phyloP scores from a whole-genome alignment of 2,888 invertebrate species.

The Philaethria dido region DNA sequence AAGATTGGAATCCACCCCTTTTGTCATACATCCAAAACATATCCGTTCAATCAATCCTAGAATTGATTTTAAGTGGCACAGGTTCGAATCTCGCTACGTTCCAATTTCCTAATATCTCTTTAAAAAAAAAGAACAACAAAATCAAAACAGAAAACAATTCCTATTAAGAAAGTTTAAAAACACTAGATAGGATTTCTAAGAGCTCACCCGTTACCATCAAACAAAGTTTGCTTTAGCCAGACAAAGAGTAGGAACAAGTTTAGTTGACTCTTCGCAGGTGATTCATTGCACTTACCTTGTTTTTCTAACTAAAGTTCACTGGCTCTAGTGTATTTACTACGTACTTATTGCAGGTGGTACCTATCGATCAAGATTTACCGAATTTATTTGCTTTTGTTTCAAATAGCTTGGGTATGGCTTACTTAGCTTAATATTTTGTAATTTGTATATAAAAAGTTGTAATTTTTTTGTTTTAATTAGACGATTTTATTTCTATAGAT shows the following conservation, averaged over 20 bases:
- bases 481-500: too few relatives aligned
- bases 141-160: constrained; percentile 11
- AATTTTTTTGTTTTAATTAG: too few relatives aligned
- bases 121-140: background rate
- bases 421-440: background rate
- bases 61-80: too few relatives aligned
- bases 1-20: too few relatives aligned
- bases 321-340: constrained; percentile 16
- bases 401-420: background rate
- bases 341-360: constrained; percentile 13
- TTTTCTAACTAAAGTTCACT: constrained; percentile 28
- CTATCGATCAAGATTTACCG: constrained; percentile 24
- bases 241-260: constrained; percentile 28
- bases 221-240: constrained; percentile 26
- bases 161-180: constrained; percentile 23
- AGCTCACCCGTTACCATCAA: constrained; percentile 16
- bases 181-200: constrained; percentile 24
- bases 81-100: too few relatives aligned
- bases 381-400: constrained; percentile 11
- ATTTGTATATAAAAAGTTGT: background rate
- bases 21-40: too few relatives aligned
- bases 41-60: too few relatives aligned
- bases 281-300: constrained; percentile 28
- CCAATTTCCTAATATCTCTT: too few relatives aligned
- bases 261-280: constrained; percentile 27